phyloP scores from a whole-genome alignment of 2,797 vertebrate genomes.

The Odontamblyopus lacepedii region DNA sequence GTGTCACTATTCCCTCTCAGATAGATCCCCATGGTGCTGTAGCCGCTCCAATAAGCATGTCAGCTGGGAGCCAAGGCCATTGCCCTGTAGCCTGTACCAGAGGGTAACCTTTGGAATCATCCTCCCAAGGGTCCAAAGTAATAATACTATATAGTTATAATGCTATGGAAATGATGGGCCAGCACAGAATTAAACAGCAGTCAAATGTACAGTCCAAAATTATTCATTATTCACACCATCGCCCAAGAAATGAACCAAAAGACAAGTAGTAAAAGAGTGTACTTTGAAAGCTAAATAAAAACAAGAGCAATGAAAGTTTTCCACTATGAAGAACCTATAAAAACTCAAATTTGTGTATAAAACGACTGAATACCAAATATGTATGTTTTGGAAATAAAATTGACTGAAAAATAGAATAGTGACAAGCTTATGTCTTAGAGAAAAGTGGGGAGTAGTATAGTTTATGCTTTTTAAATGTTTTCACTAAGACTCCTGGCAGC shows the following conservation, averaged over 20 bases:
- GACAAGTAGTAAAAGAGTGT: background rate
- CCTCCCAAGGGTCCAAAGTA: slow-evolving; percentile 56
- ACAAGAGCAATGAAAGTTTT: background rate
- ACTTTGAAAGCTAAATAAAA: background rate
- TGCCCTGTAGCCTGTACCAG: slow-evolving; percentile 71
- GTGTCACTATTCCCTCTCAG: slow-evolving; percentile 38
- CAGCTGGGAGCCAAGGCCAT: slow-evolving; percentile 62
- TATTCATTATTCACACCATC: slow-evolving; percentile 3
- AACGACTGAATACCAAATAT: background rate
- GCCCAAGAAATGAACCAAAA: slow-evolving; percentile 4
- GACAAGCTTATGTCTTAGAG: slow-evolving; percentile 49
- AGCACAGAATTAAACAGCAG: slow-evolving; percentile 69
- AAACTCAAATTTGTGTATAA: background rate
- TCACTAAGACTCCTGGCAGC: slow-evolving; percentile 39
- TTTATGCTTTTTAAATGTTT: slow-evolving; percentile 35
- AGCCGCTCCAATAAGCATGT: slow-evolving; percentile 67
- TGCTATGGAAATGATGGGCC: slow-evolving; percentile 64
- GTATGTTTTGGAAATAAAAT: background rate
- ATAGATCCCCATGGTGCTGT: slow-evolving; percentile 67
- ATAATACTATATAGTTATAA: slow-evolving; percentile 69
- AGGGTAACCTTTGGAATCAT: slow-evolving; percentile 61
- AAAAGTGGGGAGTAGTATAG: slow-evolving; percentile 8
- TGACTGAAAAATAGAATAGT: background rate
- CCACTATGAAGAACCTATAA: background rate
- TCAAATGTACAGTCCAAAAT: slow-evolving; percentile 48